Evolutionary conservation across 2,113 vertebrate species (phyloP).

Genomic region (Apeltes quadracus): DNA sequence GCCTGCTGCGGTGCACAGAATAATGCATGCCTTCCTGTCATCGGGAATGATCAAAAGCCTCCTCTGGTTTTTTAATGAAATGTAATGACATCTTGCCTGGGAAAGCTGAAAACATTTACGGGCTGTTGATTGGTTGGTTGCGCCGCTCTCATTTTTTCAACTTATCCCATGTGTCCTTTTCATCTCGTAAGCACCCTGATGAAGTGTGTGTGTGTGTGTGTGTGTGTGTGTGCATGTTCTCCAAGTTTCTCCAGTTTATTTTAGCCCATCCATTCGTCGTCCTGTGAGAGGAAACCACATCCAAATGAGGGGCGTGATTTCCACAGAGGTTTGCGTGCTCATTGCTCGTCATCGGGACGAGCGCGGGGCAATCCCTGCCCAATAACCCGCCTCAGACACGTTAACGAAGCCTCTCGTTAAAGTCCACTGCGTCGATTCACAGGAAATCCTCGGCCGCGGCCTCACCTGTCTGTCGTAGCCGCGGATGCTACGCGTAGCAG

Average conservation of each 20-base stretch:
- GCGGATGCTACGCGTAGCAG: background rate
- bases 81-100: slow-evolving; percentile 49
- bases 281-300: slow-evolving; percentile 17
- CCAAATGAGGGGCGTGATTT: slow-evolving; percentile 39
- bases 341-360: slow-evolving; percentile 50
- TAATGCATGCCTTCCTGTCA: slow-evolving; percentile 58
- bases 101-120: slow-evolving; percentile 43
- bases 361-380: slow-evolving; percentile 29
- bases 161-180: background rate
- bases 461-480: too few species aligned
- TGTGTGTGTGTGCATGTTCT: background rate
- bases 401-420: slow-evolving; percentile 62
- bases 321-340: slow-evolving; percentile 39
- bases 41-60: slow-evolving; percentile 63
- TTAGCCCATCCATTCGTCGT: too few species aligned
- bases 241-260: background rate
- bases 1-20: slow-evolving; percentile 32
- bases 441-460: too few species aligned
- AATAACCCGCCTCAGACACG: slow-evolving; percentile 44
- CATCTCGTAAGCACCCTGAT: background rate
- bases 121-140: slow-evolving; percentile 54
- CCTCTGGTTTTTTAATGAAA: slow-evolving; percentile 10
- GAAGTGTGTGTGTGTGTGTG: background rate
- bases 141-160: slow-evolving; percentile 18
- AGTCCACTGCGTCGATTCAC: slow-evolving; percentile 34